Evolutionary conservation across 2,113 vertebrate species (phyloP).

Genomic region (Plestiodon gilberti): DNA sequence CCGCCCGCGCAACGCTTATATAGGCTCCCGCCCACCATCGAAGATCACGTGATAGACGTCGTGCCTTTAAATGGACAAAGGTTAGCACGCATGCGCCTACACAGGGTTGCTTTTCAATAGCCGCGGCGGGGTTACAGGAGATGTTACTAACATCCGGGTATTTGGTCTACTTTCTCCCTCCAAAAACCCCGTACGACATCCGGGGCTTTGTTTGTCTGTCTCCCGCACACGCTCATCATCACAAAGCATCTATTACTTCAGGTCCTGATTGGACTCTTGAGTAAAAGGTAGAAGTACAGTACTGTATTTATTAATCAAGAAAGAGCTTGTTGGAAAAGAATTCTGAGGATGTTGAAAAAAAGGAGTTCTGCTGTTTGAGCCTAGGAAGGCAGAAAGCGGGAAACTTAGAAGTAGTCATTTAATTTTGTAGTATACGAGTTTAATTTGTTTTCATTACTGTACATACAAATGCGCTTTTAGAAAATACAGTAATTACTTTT

Average conservation of each 20-base stretch:
- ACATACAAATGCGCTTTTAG: no score
- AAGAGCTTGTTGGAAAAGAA: no score
- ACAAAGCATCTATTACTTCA: not conserved
- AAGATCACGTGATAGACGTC: not conserved
- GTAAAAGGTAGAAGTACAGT: not conserved
- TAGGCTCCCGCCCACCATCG: not conserved
- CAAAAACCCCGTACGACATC: not conserved
- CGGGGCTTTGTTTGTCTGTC: not conserved
- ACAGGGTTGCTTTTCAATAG: not conserved
- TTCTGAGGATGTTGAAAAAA: no score
- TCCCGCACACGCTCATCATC: not conserved
- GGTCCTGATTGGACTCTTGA: not conserved
- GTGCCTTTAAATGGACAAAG: not conserved
- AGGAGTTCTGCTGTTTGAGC: no score
- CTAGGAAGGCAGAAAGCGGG: no score
- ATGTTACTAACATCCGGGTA: not conserved
- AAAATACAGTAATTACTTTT: not conserved
- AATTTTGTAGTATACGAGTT: no score
- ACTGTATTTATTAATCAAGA: no score
- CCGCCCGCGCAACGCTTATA: constrained; percentile 29
- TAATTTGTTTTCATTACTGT: no score
- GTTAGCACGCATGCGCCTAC: not conserved
- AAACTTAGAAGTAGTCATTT: no score
- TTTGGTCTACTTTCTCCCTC: not conserved
- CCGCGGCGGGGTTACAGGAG: not conserved